Base-by-base conservation (phyloP, 2,888 invertebrate species). In the Unio delphinus region DNA sequence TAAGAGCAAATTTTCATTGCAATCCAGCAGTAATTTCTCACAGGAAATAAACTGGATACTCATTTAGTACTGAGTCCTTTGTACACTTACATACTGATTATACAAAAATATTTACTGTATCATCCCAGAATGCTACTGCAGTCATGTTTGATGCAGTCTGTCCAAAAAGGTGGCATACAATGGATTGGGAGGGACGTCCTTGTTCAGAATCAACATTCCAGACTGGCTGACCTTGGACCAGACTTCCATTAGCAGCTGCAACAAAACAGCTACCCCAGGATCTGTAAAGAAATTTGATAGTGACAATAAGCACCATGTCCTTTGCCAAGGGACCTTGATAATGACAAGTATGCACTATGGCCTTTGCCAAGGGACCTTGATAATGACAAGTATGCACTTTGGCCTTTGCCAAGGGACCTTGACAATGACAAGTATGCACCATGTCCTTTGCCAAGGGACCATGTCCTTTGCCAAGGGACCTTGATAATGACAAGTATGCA, bases 111-210 rank as follows among this genome's bases (percentile, higher is more conserved):
- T 72, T 63, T 69, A 77, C 77, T 45, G 55, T 67, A 63, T 73
- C 65, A 26, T 75, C 75, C 77, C 77, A 77, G 58, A 76, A 67
- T 58, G 78, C 78, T 30, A 78, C 76, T 67, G 74, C 74, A 63
- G 68, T 76, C 15, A 76, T 70, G 26, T 78, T 66, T 30, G 72
- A 55, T 1, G 75, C 67, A 65, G 72, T 68, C 58, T 78, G 73
- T 60, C 70, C 75, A 62, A 62, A 73, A 28, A 78, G 63, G 7
- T 71, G 70, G 34, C 68, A 67, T 56, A 62, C 55, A 11, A 68
- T 61, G 34, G 65, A 66, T 15, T 63, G 56, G n/a, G 65, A 56
- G 5, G 57, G 15, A 55, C 28, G 23, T 20, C 72, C 66, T 54
- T 57, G 55, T 45, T 64, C 65, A 34, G 67, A 55, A 17, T 23